phyloP scores from a whole-genome alignment of 2,888 invertebrate genomes.

The Oscheius sp. region DNA sequence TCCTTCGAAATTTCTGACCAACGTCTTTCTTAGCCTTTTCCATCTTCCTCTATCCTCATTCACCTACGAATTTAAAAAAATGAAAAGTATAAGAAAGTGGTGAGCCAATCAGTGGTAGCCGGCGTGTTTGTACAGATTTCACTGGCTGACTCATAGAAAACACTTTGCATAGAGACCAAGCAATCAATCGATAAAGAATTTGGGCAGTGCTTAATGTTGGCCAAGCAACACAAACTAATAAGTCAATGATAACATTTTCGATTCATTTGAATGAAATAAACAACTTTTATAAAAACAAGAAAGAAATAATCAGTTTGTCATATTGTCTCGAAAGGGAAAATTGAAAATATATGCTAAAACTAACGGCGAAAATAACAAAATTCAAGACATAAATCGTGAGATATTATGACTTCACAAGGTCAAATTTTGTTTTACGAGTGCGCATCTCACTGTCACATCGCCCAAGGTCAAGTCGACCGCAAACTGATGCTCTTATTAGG shows the following conservation, averaged over 20 bases:
- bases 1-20: slow-evolving; percentile 32
- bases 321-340: no score
- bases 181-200: slow-evolving; percentile 24
- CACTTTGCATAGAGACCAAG: slow-evolving; percentile 17
- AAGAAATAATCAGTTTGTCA: no score
- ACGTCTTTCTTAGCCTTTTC: slow-evolving; percentile 35
- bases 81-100: slow-evolving; percentile 4
- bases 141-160: slow-evolving; percentile 21
- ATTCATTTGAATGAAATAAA: no score
- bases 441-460: slow-evolving; percentile 8
- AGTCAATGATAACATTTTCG: neutral
- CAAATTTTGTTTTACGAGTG: slow-evolving; percentile 11
- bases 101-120: slow-evolving; percentile 19
- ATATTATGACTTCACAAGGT: slow-evolving; percentile 7
- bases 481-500: no score
- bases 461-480: slow-evolving; percentile 9
- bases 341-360: neutral
- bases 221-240: neutral
- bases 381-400: slow-evolving; percentile 15
- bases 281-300: no score
- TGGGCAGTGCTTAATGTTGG: no score
- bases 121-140: slow-evolving; percentile 29
- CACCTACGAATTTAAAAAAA: no score
- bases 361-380: neutral
- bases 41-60: slow-evolving; percentile 18